Evolutionary conservation across 2,113 vertebrate genomes (phyloP).

Genomic region (Scalopus aquaticus): DNA sequence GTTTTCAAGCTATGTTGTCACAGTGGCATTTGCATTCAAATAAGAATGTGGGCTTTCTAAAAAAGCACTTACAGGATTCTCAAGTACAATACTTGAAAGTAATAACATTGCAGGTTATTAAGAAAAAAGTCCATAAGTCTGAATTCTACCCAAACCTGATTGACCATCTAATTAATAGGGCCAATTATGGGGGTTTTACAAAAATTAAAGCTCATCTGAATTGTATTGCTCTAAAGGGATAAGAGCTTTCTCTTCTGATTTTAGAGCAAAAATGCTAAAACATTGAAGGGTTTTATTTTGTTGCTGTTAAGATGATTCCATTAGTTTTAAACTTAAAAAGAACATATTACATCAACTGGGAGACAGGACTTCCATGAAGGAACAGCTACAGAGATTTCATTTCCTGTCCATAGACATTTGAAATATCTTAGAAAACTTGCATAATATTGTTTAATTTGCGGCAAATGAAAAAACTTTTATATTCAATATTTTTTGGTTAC

Average conservation of each 20-base stretch:
- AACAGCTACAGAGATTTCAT: constrained; percentile 55
- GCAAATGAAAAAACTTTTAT: constrained; percentile 38
- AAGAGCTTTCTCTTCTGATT: constrained; percentile 62
- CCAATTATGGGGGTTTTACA: constrained; percentile 13
- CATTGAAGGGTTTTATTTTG: constrained; percentile 44
- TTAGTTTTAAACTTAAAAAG: constrained; percentile 59
- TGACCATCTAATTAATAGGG: constrained; percentile 57
- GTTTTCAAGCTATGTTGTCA: constrained; percentile 49
- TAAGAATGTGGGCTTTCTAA: constrained; percentile 37
- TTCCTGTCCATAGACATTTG: constrained; percentile 53
- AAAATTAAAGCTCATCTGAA: constrained; percentile 64
- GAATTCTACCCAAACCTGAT: constrained; percentile 20
- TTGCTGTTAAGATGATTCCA: constrained; percentile 37
- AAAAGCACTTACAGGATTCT: constrained; percentile 60
- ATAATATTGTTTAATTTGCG: constrained; percentile 57
- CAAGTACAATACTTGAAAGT: constrained; percentile 69
- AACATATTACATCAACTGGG: background rate
- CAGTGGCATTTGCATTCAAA: constrained; percentile 59
- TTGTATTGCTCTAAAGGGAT: constrained; percentile 47
- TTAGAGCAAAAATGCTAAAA: constrained; percentile 45
- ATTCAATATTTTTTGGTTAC: background rate
- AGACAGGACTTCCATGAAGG: constrained; percentile 8
- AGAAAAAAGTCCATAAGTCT: constrained; percentile 12
- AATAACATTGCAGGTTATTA: constrained; percentile 56
- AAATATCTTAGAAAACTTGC: constrained; percentile 55